These are phyloP conservation scores for Drosophila bocki DNA, from an alignment of 1,140 invertebrate genomes.

Conservation along the genomic window DNA sequence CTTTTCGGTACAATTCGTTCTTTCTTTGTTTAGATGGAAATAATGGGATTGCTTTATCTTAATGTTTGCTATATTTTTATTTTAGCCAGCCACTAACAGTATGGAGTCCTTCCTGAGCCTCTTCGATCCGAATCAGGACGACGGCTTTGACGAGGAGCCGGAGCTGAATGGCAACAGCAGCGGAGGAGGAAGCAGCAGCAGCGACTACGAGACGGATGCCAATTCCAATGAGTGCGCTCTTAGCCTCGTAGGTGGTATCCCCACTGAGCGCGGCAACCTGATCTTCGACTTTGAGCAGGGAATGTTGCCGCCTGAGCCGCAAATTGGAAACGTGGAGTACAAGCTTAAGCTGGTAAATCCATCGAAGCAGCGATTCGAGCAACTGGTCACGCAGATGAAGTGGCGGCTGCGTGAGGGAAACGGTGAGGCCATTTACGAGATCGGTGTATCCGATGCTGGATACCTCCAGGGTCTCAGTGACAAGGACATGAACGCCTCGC, in stretches of 20 bases:
- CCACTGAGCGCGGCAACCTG: slow-evolving; percentile 83
- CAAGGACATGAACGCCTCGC: slow-evolving; percentile 92
- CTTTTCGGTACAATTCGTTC: slow-evolving; percentile 2
- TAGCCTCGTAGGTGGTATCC: slow-evolving; percentile 12
- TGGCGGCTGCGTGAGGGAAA: slow-evolving; percentile 95
- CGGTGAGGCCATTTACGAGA: slow-evolving; percentile 98
- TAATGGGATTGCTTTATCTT: not conserved
- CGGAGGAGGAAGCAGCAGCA: slow-evolving; percentile 59
- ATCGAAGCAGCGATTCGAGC: slow-evolving; percentile 93
- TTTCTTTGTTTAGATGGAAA: slow-evolving; percentile 27
- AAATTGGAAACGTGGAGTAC: slow-evolving; percentile 96
- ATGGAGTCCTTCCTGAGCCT: slow-evolving; percentile 89
- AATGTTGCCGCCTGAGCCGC: slow-evolving; percentile 93
- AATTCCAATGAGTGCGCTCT: slow-evolving; percentile 58
- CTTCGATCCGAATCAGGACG: slow-evolving; percentile 88
- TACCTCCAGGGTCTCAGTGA: slow-evolving; percentile 92
- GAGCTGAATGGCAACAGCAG: slow-evolving; percentile 76
- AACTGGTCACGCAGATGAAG: slow-evolving; percentile 96
- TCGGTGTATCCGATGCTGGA: slow-evolving; percentile 97
- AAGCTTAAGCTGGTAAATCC: slow-evolving; percentile 95
- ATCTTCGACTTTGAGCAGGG: slow-evolving; percentile 85
- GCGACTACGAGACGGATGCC: slow-evolving; percentile 72
- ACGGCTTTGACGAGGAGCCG: slow-evolving; percentile 77
- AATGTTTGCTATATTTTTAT: not conserved
- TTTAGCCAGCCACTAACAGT: slow-evolving; percentile 3